Evolutionary conservation across 2,797 vertebrate species (phyloP).

Genomic region (Peromyscus eremicus): DNA sequence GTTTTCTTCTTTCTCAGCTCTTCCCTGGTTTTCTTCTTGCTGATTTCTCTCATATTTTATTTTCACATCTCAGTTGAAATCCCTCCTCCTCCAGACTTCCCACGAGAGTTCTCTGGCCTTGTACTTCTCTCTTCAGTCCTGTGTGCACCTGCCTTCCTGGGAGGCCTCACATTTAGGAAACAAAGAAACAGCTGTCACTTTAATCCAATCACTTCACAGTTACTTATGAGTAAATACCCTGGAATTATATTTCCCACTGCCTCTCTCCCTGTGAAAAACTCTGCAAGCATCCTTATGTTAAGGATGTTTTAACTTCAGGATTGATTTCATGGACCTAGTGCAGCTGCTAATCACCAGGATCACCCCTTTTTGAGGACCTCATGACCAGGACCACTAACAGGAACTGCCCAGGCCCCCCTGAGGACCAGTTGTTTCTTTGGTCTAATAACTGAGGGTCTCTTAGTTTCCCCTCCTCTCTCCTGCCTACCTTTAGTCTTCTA

Average conservation of each 20-base stretch:
- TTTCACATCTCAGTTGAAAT: slow-evolving; percentile 15
- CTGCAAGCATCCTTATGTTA: not conserved
- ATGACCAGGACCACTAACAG: not conserved
- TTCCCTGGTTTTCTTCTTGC: not conserved
- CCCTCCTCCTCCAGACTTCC: not conserved
- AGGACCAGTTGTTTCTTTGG: not conserved
- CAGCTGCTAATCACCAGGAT: not conserved
- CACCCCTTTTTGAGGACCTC: not conserved
- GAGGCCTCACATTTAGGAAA: not conserved
- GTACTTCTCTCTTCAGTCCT: not conserved
- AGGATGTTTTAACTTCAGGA: not conserved
- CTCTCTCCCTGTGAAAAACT: not conserved
- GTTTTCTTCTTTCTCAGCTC: not conserved
- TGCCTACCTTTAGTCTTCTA: not conserved
- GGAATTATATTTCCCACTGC: not conserved
- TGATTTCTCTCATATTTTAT: not conserved
- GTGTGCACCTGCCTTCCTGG: not conserved
- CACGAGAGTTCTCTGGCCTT: not conserved
- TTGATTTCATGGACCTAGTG: not conserved
- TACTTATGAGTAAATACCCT: not conserved
- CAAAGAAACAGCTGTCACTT: not conserved
- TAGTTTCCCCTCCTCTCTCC: not conserved
- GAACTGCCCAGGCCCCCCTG: not conserved
- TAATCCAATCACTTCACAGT: not conserved
- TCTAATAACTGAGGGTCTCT: not conserved